A percentile compares a stretch with the other conserved stretches of the same genome.
Evolutionary conservation across 1,140 invertebrate species (phyloP).

Genomic region (Yoshiicerus persimilis): DNA sequence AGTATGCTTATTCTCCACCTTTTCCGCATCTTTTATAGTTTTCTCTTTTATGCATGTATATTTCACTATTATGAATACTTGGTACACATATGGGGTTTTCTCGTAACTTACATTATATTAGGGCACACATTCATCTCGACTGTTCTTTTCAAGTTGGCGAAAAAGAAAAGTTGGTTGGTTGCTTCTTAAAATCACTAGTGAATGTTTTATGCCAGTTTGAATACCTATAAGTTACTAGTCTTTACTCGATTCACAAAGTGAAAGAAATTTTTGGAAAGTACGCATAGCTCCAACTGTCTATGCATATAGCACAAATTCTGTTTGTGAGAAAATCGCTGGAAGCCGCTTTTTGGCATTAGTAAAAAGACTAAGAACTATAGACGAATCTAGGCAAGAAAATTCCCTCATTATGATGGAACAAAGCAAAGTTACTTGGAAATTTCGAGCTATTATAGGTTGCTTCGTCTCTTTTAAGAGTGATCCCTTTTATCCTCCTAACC

Average conservation of each 20-base stretch:
- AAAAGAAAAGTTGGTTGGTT: not conserved
- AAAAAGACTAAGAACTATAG: not conserved
- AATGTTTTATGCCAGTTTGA: not conserved
- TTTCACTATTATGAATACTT: not conserved
- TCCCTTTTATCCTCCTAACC: conserved; percentile 18
- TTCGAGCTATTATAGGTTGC: not conserved
- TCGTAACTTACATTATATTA: not conserved
- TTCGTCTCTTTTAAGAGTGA: conserved; percentile 8
- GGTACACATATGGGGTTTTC: not conserved
- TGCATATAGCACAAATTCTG: not conserved
- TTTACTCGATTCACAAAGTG: not conserved
- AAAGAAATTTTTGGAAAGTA: not conserved
- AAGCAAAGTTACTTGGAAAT: conserved; percentile 5
- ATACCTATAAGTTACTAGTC: not conserved
- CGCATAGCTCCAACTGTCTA: not conserved
- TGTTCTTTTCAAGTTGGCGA: not conserved
- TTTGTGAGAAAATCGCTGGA: not conserved
- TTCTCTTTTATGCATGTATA: not conserved
- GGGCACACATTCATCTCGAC: not conserved
- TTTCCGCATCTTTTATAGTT: not conserved
- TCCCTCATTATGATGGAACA: conserved; percentile 8
- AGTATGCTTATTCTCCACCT: not conserved
- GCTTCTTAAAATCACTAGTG: not conserved
- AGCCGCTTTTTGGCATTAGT: conserved; percentile 11
- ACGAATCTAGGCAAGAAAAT: not conserved